Percentiles rank a stretch among this genome's conserved stretches.
These are phyloP conservation scores for Muntiacus muntjak DNA, from an alignment of 2,113 vertebrate species.

Conservation along the genomic window DNA sequence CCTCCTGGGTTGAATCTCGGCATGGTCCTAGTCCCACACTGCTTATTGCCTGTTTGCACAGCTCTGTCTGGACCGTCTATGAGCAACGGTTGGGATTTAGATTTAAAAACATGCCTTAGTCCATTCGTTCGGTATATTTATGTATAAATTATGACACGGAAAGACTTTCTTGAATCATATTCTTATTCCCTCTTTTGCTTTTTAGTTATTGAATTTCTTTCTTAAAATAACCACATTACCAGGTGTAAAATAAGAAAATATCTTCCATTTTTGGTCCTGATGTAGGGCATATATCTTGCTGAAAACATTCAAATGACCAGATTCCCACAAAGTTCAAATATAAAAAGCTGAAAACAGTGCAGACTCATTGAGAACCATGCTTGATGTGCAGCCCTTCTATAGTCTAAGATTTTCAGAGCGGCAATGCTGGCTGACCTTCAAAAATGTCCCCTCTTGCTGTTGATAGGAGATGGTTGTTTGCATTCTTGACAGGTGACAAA, in stretches of 20 bases:
- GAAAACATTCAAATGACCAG: not conserved
- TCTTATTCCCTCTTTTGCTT: not conserved
- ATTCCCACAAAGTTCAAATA: not conserved
- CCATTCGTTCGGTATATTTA: not conserved
- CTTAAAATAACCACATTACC: not conserved
- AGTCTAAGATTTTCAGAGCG: not conserved
- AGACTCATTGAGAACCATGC: not conserved
- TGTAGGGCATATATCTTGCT: not conserved
- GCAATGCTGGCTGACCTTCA: not conserved
- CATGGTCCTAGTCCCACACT: not conserved
- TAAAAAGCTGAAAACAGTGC: not conserved
- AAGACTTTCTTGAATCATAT: not conserved
- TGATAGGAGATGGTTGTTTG: not conserved
- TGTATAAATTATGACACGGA: not conserved
- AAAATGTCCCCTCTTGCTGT: not conserved
- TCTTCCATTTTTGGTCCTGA: not conserved
- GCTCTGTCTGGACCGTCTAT: not conserved
- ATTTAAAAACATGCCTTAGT: not conserved
- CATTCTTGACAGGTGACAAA: not conserved
- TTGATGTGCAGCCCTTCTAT: not conserved
- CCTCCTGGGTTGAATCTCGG: not conserved
- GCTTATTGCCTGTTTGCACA: not conserved
- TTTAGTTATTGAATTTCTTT: not conserved
- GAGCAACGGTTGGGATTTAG: not conserved
- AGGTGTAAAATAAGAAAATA: not conserved